Evolutionary conservation across 2,113 vertebrate species (phyloP), one percentile per base, ranked within the genome.

Genomic region (Spilogale gracilis): DNA sequence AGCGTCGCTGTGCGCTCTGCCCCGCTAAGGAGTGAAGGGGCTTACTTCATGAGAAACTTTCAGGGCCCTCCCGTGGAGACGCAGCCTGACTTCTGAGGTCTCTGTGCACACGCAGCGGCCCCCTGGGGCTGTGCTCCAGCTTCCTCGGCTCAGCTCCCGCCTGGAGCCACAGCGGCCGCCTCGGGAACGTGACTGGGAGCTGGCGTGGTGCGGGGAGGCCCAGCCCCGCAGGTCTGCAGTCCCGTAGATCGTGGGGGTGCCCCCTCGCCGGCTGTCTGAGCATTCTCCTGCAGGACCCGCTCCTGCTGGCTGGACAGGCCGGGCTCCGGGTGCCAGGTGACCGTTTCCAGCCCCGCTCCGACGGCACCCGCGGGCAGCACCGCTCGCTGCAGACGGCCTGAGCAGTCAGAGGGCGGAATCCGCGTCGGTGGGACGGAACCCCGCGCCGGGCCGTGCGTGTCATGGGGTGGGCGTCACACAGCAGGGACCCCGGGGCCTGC

Each of bases 21-120:
- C 63, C 63, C 14, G 6, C 30, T 13, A 32, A 67, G 65, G 50
- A 60, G 27, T 3, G 17, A 50, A 27, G 3, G 67, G 30, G 45
- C 45, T n/a, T n/a, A 20, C 73, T 71, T 88, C 58, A 76, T 32
- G 81, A 92, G 65, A 58, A 81, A 76, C 32, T 76, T 87, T 74
- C 76, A 82, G 90, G 60, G 27, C 50, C 65, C 25, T 67, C 74
- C 63, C 95, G 56, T 63, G 30, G 30, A 80, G 54, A 69, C 21
- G 76, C 43, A 81, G 50, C 7, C n/a, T 1, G 10, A 82, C 73
- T 90, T 83, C 23, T 45, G 18, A 83, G 60, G 58, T 89, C 78
- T 60, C 30, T 12, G 25, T 17, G n/a, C 54, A 3, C 20, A 9
- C 2, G 17, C 50, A 1, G 86, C 2, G 16, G 23, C 3, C 18